phyloP scores from a whole-genome alignment of 92 coral and sea anemone species.

The Muricea muricata region DNA sequence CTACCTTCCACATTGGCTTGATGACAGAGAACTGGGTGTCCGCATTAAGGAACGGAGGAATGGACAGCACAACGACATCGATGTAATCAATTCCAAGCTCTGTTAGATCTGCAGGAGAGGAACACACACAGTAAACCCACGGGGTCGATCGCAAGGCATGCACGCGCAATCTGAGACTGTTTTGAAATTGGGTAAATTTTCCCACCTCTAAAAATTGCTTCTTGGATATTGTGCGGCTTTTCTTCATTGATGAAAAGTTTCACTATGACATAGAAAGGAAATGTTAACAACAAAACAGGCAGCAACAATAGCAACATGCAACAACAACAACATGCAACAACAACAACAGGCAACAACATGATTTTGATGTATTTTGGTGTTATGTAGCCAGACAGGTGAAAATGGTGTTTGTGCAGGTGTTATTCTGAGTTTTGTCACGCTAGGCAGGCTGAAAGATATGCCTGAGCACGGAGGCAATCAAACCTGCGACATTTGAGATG shows the following conservation, averaged over 20 bases:
- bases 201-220: conserved; percentile 91
- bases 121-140: neutral
- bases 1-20: conserved; percentile 83
- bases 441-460: too few relatives aligned
- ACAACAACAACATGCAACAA: neutral
- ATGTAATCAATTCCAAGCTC: conserved; percentile 93
- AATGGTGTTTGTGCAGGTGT: too few relatives aligned
- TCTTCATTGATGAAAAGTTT: conserved; percentile 83
- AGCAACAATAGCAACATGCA: neutral
- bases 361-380: too few relatives aligned
- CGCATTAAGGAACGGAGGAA: conserved; percentile 71
- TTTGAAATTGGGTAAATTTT: neutral
- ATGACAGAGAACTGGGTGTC: conserved; percentile 62
- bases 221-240: conserved; percentile 78
- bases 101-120: conserved; percentile 71
- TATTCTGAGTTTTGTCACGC: too few relatives aligned
- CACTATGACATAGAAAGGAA: conserved; percentile 55
- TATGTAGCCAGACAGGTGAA: too few relatives aligned
- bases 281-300: neutral
- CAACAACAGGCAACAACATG: neutral
- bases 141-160: too few relatives aligned
- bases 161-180: too few relatives aligned
- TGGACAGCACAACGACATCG: conserved; percentile 77
- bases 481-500: too few relatives aligned
- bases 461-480: too few relatives aligned